Conservation (phyloP, 2,888 invertebrate species). For the Eupithecia inturbata region DNA sequence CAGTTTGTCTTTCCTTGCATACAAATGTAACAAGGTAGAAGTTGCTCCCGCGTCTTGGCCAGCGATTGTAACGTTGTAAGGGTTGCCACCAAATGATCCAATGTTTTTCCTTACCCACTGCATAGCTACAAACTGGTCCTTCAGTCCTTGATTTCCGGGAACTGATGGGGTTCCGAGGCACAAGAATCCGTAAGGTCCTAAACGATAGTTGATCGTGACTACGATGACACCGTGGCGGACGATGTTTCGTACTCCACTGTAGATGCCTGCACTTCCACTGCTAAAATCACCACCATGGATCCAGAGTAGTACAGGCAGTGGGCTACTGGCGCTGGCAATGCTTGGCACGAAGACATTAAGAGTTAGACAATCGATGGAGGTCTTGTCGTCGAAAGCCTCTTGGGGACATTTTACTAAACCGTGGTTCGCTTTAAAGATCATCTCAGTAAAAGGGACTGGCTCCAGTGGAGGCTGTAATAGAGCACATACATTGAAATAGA, state of each 20-base stretch:
- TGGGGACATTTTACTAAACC: constrained; percentile 71
- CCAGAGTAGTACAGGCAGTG: constrained; percentile 75
- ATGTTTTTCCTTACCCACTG: constrained; percentile 73
- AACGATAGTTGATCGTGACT: constrained; percentile 74
- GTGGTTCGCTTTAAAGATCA: constrained; percentile 68
- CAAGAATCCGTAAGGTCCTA: constrained; percentile 78
- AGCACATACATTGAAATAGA: background rate
- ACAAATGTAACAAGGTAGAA: constrained; percentile 71
- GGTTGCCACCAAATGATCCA: constrained; percentile 74
- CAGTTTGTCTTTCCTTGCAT: constrained; percentile 69
- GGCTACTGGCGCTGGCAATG: constrained; percentile 63
- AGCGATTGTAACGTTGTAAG: constrained; percentile 72
- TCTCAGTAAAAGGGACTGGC: constrained; percentile 60
- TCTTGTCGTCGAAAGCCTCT: constrained; percentile 47
- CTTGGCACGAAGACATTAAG: constrained; percentile 84
- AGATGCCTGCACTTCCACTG: constrained; percentile 62
- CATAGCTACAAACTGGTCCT: constrained; percentile 73
- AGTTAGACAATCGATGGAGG: constrained; percentile 84
- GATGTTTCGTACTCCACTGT: constrained; percentile 59
- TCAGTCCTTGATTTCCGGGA: constrained; percentile 76
- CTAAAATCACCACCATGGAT: constrained; percentile 73
- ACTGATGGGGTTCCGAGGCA: constrained; percentile 69
- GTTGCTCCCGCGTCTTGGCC: constrained; percentile 74
- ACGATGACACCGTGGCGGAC: constrained; percentile 70
- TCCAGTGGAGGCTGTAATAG: constrained; percentile 63